Percentiles rank a stretch among this genome's conserved stretches.
Conservation (phyloP, 53 echinoderm and acorn worm species). For the Henricia sp. region DNA sequence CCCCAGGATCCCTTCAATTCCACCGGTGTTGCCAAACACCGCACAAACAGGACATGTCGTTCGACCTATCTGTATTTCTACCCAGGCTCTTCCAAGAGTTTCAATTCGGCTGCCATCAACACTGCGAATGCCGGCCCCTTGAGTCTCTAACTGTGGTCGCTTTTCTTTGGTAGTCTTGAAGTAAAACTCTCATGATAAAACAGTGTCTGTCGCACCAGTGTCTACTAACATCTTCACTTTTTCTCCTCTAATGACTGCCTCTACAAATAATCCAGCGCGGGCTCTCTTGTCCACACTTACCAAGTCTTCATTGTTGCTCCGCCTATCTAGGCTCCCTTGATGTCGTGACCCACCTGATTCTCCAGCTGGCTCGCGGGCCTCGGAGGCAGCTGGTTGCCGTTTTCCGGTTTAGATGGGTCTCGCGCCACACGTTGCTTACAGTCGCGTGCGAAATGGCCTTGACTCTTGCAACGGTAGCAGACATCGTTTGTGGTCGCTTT, state of each 20-base stretch:
- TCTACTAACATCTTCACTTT: conserved; percentile 42
- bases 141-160: conserved; percentile 22
- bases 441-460: conserved; percentile 2
- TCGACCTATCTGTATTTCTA: conserved; percentile 17
- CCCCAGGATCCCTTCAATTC: conserved; percentile 42
- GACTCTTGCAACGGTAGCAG: background rate
- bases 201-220: conserved; percentile 51
- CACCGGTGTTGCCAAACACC: conserved; percentile 48
- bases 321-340: background rate
- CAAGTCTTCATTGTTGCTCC: background rate
- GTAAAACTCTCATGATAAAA: conserved; percentile 51
- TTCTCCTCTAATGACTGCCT: conserved; percentile 32
- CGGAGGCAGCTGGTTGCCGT: conserved; percentile 33
- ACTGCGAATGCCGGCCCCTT: background rate
- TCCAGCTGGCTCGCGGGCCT: conserved; percentile 53
- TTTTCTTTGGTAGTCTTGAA: conserved; percentile 29
- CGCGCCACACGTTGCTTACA: background rate
- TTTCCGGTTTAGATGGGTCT: conserved; percentile 3
- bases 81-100: conserved; percentile 44
- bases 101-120: conserved; percentile 43
- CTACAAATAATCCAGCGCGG: conserved; percentile 3
- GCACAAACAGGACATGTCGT: conserved; percentile 27
- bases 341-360: background rate
- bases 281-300: background rate
- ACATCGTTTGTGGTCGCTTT: background rate